Evolutionary conservation across 1,140 invertebrate genomes (phyloP).

Genomic region (Sarcophaga peregrina): DNA sequence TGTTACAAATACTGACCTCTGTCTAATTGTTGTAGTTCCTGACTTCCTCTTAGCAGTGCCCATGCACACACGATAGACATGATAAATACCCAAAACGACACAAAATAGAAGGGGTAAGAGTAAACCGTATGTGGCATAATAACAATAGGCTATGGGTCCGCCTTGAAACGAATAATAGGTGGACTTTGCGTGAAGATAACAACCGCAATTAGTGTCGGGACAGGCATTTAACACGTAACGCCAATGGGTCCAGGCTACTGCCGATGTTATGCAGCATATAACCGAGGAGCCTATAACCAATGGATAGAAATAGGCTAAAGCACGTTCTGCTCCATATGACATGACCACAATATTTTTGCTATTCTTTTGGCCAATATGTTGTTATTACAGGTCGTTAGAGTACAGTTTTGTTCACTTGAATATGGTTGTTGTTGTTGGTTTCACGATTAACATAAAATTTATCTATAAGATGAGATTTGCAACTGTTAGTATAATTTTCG

Average conservation of each 20-base stretch:
- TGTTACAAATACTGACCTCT: constrained; percentile 68
- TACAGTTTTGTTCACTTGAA: constrained; percentile 24
- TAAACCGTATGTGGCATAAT: constrained; percentile 72
- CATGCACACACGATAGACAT: constrained; percentile 76
- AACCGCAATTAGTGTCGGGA: constrained; percentile 74
- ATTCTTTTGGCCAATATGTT: not conserved
- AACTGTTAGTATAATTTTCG: not conserved
- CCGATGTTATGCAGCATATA: constrained; percentile 70
- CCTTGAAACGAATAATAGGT: constrained; percentile 74
- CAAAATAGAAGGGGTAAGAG: constrained; percentile 70
- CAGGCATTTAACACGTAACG: constrained; percentile 73
- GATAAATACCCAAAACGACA: constrained; percentile 72
- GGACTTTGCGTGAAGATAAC: constrained; percentile 73
- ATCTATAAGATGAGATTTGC: not conserved
- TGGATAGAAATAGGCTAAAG: constrained; percentile 70
- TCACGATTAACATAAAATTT: no score
- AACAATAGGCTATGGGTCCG: constrained; percentile 73
- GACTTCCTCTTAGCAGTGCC: constrained; percentile 69
- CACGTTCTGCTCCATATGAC: constrained; percentile 68
- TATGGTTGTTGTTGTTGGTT: no score
- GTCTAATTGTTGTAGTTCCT: constrained; percentile 68
- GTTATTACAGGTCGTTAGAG: not conserved
- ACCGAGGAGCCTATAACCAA: constrained; percentile 68
- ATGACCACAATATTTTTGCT: constrained; percentile 42
- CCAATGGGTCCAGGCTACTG: constrained; percentile 76